A percentile compares a stretch with the other conserved stretches of the same genome.
These are phyloP conservation scores for Etheostoma spectabile DNA, from an alignment of 2,113 vertebrate genomes.

Conservation along the genomic window DNA sequence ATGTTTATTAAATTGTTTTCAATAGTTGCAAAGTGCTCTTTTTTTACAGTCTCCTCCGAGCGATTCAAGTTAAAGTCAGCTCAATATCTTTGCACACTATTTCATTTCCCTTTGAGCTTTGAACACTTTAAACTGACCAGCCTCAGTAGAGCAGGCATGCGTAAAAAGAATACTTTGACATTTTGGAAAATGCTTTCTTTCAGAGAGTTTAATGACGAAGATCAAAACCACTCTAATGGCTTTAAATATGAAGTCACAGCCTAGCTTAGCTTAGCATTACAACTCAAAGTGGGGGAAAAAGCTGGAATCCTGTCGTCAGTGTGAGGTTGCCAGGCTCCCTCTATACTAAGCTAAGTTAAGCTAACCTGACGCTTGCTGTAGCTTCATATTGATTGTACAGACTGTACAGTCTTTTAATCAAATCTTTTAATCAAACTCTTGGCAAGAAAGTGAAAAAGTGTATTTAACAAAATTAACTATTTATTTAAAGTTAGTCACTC, in stretches of 20 bases:
- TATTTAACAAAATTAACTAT: neutral
- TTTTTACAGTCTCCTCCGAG: conserved; percentile 8
- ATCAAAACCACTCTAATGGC: neutral
- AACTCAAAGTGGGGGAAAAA: neutral
- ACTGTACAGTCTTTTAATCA: too few species aligned
- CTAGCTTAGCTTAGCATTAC: neutral
- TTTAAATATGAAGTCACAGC: neutral
- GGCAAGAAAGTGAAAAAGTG: neutral
- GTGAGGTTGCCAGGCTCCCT: neutral
- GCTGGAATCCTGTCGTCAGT: neutral
- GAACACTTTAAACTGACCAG: conserved; percentile 18
- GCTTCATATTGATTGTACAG: neutral
- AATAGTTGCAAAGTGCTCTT: conserved; percentile 7
- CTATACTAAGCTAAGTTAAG: neutral
- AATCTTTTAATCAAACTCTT: neutral
- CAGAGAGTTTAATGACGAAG: neutral
- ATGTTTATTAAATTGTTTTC: conserved; percentile 30
- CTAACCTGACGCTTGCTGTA: too few species aligned
- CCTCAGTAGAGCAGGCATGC: neutral
- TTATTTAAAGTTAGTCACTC: too few species aligned
- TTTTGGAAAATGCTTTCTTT: neutral
- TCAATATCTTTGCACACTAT: conserved; percentile 18
- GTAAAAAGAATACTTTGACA: conserved; percentile 5
- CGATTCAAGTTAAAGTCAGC: conserved; percentile 24
- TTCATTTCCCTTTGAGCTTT: neutral